These are phyloP conservation scores for Stichodactyla mertensii DNA, from an alignment of 64 coral and sea anemone genomes.

Conservation along the genomic window DNA sequence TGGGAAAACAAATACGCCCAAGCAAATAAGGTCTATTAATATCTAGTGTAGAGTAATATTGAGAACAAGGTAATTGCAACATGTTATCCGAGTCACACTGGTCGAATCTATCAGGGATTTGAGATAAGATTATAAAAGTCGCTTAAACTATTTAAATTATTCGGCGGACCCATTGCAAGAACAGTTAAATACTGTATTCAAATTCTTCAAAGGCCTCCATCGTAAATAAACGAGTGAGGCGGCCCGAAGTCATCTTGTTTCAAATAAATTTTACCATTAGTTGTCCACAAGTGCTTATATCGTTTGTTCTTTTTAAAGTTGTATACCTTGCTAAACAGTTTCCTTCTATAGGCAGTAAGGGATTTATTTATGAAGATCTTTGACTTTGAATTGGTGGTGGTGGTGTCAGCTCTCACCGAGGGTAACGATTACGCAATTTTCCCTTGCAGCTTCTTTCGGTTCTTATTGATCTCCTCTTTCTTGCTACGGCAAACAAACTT, in stretches of 20 bases:
- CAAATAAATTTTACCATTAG: conserved; percentile 37
- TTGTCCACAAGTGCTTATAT: conserved; percentile 43
- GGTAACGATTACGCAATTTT: background rate
- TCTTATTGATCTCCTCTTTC: background rate
- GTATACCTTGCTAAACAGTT: conserved; percentile 27
- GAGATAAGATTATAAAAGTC: conserved; percentile 6
- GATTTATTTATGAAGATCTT: conserved; percentile 38
- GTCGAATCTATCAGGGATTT: too few species aligned
- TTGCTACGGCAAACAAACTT: conserved; percentile 4
- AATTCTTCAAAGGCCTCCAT: conserved; percentile 36
- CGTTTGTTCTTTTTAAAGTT: background rate
- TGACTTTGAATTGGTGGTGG: background rate
- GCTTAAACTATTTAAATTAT: conserved; percentile 43
- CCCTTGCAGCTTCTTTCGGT: background rate
- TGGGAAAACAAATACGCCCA: too few species aligned
- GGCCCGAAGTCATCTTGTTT: conserved; percentile 22
- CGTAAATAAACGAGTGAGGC: conserved; percentile 6
- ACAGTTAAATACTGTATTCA: conserved; percentile 13
- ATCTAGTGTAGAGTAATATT: conserved; percentile 31
- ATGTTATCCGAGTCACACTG: conserved; percentile 32
- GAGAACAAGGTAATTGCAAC: conserved; percentile 42
- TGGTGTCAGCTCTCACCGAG: background rate
- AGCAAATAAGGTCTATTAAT: too few species aligned
- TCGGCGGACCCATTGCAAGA: background rate
- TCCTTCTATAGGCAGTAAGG: conserved; percentile 37